Conservation (phyloP, 2,113 vertebrate species). For the Myxocyprinus asiaticus region DNA sequence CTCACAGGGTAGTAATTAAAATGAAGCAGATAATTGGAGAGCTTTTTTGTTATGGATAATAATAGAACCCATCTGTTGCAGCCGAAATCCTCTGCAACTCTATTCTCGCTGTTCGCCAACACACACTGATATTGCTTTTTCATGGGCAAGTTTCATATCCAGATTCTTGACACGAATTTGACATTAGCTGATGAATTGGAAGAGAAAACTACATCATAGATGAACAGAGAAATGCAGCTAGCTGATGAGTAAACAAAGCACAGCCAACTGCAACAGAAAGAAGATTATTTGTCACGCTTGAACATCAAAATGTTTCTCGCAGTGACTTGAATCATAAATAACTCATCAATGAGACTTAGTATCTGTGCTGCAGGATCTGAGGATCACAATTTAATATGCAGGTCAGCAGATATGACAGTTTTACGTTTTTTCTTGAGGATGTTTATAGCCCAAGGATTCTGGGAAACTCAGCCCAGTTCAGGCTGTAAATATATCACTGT, state of each 20-base stretch:
- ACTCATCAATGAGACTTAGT: no score
- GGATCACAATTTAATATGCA: no score
- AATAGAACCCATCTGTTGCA: conserved; percentile 49
- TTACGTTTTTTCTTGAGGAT: no score
- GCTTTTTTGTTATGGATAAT: conserved; percentile 38
- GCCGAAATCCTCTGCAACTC: conserved; percentile 43
- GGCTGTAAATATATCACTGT: neutral
- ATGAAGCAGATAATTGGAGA: conserved; percentile 50
- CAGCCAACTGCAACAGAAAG: no score
- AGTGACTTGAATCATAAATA: no score
- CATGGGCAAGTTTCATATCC: no score
- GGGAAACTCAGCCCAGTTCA: no score
- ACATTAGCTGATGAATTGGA: conserved; percentile 9
- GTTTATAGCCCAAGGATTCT: no score
- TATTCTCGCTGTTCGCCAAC: neutral
- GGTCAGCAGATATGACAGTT: no score
- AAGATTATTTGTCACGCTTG: no score
- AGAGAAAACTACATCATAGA: neutral
- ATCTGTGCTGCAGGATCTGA: no score
- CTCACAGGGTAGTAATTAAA: conserved; percentile 61
- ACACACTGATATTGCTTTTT: neutral
- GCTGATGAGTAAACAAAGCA: conserved; percentile 6
- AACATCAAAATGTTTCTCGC: no score
- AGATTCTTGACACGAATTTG: neutral
- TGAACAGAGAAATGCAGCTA: conserved; percentile 1